Percentiles rank a stretch among this genome's conserved stretches.
Evolutionary conservation across 1,140 invertebrate genomes (phyloP).

Genomic region (Dinothrombium tinctorium): DNA sequence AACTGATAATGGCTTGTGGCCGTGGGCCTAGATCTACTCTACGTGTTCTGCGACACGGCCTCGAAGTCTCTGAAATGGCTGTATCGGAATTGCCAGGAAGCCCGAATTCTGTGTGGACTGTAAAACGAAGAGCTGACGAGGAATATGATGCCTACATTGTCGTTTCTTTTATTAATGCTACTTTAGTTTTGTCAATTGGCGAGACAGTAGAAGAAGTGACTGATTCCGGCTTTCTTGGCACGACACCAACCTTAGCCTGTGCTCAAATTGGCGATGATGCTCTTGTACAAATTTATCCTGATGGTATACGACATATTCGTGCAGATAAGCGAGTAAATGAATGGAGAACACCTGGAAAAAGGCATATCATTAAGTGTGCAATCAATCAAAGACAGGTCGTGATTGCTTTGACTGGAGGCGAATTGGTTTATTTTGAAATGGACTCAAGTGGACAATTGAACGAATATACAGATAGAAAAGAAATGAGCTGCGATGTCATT

Average conservation of each 20-base stretch:
- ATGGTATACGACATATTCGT: slow-evolving; percentile 93
- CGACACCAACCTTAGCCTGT: slow-evolving; percentile 88
- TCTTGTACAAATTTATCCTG: slow-evolving; percentile 80
- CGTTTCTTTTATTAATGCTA: slow-evolving; percentile 98
- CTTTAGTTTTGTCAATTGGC: slow-evolving; percentile 92
- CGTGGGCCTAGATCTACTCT: slow-evolving; percentile 76
- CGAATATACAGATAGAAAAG: slow-evolving; percentile 68
- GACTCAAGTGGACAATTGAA: slow-evolving; percentile 90
- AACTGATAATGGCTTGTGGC: slow-evolving; percentile 87
- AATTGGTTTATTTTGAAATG: slow-evolving; percentile 99
- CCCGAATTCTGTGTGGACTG: slow-evolving; percentile 98
- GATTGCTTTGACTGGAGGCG: slow-evolving; percentile 86
- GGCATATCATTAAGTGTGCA: slow-evolving; percentile 88
- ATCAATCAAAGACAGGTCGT: slow-evolving; percentile 97
- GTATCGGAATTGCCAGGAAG: slow-evolving; percentile 96
- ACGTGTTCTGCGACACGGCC: slow-evolving; percentile 75
- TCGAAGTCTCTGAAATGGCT: slow-evolving; percentile 98
- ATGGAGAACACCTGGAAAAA: slow-evolving; percentile 95
- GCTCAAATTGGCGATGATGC: slow-evolving; percentile 91
- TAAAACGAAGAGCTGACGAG: slow-evolving; percentile 83
- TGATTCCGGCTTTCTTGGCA: slow-evolving; percentile 95
- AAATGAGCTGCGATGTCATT: slow-evolving; percentile 86
- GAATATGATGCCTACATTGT: slow-evolving; percentile 99
- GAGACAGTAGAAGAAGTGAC: slow-evolving; percentile 99
- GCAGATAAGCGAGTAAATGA: slow-evolving; percentile 94